Percentiles rank a stretch among this genome's conserved stretches.
These are phyloP conservation scores for Sorex maritimensis DNA, from an alignment of 2,797 vertebrate species.

Conservation along the genomic window DNA sequence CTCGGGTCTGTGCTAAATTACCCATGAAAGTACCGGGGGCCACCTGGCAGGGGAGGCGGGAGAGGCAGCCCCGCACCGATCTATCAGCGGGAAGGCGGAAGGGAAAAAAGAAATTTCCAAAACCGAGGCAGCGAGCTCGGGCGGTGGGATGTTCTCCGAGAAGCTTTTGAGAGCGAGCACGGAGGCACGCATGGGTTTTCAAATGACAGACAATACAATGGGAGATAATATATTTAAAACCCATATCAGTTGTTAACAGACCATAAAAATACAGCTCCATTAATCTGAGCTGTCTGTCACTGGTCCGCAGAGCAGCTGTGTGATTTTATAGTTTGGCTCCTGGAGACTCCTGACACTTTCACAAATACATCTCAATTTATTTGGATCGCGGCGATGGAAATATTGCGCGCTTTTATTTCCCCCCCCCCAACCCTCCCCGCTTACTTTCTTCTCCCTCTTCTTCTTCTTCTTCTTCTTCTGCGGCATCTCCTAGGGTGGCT, in stretches of 20 bases:
- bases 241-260: conserved; percentile 92
- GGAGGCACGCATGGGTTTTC: conserved; percentile 89
- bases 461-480: background rate
- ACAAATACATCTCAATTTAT: conserved; percentile 92
- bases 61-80: conserved; percentile 24
- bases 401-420: conserved; percentile 74
- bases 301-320: conserved; percentile 88
- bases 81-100: conserved; percentile 27
- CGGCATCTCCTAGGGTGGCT: no score
- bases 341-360: conserved; percentile 89
- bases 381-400: conserved; percentile 89
- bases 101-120: conserved; percentile 48
- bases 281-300: conserved; percentile 91
- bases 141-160: conserved; percentile 82
- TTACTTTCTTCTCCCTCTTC: conserved; percentile 3
- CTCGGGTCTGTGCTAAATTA: conserved; percentile 87
- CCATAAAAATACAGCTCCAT: conserved; percentile 91
- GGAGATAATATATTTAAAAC: conserved; percentile 93
- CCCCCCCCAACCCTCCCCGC: no score
- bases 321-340: conserved; percentile 89
- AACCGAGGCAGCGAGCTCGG: conserved; percentile 68
- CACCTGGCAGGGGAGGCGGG: conserved; percentile 43
- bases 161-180: conserved; percentile 90
- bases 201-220: conserved; percentile 91
- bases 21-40: conserved; percentile 85